Evolutionary conservation across 2,797 vertebrate species (phyloP).

Genomic region (Phrynocephalus guinanensis): DNA sequence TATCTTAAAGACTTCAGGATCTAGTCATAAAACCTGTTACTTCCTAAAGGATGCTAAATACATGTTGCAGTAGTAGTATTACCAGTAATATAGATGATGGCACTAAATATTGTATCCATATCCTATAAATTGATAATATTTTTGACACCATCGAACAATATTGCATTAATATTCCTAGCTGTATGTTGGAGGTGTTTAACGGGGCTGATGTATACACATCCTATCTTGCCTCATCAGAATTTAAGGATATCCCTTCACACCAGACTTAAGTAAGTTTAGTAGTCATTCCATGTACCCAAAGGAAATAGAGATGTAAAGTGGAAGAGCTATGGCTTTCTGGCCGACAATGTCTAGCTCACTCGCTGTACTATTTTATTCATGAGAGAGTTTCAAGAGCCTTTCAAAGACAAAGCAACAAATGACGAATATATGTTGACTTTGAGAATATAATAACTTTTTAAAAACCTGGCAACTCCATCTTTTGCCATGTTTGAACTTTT

Average conservation of each 20-base stretch:
- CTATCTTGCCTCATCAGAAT: neutral
- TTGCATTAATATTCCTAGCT: neutral
- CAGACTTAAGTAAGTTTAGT: neutral
- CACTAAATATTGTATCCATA: neutral
- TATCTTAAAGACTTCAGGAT: conserved; percentile 31
- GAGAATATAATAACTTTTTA: neutral
- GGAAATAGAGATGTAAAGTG: neutral
- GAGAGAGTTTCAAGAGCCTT: neutral
- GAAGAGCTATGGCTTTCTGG: neutral
- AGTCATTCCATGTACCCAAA: neutral
- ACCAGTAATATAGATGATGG: neutral
- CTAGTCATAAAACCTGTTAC: neutral
- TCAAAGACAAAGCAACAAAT: neutral
- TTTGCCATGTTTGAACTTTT: too few species aligned
- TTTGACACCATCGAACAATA: neutral
- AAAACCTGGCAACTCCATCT: too few species aligned
- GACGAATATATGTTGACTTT: neutral
- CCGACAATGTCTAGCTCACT: neutral
- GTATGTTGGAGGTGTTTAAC: neutral
- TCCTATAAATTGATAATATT: neutral
- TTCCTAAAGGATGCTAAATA: conserved; percentile 4
- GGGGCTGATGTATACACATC: neutral
- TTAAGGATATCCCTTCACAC: neutral
- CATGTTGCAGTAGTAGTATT: neutral
- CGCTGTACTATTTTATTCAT: neutral